Evolutionary conservation across 2,888 invertebrate genomes (phyloP), one percentile per base, ranked within the genome.

Genomic region (Monoplex corrugatus): DNA sequence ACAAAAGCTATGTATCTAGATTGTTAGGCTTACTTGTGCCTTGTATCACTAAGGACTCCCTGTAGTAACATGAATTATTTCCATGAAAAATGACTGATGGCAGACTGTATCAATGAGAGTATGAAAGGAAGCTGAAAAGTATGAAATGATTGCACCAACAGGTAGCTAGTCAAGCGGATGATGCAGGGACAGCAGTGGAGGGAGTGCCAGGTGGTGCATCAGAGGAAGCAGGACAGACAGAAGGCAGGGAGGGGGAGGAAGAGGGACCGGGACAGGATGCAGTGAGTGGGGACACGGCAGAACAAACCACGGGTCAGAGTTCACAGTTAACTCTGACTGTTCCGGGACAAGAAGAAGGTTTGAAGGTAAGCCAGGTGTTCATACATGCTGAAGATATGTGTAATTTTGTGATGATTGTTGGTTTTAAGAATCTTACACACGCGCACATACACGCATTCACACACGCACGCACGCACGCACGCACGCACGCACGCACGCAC

Each of bases 311-410:
- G 13, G 32, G 40, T 19, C 78, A 78, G 57, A 82, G 68, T 35
- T 83, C 83, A 43, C 80, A 68, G 32, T 32, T 88, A 10, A 88
- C 83, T 38, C 88, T 88, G 35, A 68, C 82, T 28, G 88, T 88
- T 1, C 88, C 88, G 0, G 63, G 83, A n/a, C 88, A 88, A 32
- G 88, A 82, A 2, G 88, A n/a, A 1, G 23, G 80, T 10, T 63
- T 88, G 19, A 88, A 88, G 83, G 88, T 87, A 43, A 43, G 23
- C 5, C 28, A 40, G 43, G 19, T 23, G 40, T 6, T 19, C 57
- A 57, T 57, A 57, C 57, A 57, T 57, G 2, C 23, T 13, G 57
- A 0, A 57, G 23, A 57, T 57, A 57, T 23, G 16, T 57, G 57
- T 23, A 57, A 57, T n/a, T n/a, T n/a, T n/a, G n/a, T n/a, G 57